Evolutionary conservation across 2,113 vertebrate genomes (phyloP).

Genomic region (Sisor rabdophorus): DNA sequence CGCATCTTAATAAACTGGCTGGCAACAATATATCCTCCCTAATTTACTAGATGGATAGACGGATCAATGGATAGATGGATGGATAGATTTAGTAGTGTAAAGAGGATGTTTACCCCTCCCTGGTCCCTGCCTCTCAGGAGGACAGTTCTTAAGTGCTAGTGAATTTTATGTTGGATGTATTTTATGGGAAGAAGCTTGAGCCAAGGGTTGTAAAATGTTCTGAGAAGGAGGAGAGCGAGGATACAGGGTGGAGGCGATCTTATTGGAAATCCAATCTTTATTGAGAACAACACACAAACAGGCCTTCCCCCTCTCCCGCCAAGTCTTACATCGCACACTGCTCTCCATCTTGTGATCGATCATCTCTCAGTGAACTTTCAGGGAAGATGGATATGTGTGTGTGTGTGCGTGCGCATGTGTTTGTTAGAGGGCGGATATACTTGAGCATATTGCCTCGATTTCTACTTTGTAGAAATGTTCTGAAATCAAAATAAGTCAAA

Average conservation of each 20-base stretch:
- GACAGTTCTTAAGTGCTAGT: slow-evolving; percentile 77
- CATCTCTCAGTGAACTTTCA: slow-evolving; percentile 35
- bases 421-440: slow-evolving; percentile 6
- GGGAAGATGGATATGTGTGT: neutral
- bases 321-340: slow-evolving; percentile 33
- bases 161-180: slow-evolving; percentile 78
- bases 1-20: slow-evolving; percentile 74
- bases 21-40: slow-evolving; percentile 71
- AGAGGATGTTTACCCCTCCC: slow-evolving; percentile 69
- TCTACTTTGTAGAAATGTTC: slow-evolving; percentile 14
- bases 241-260: slow-evolving; percentile 58
- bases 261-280: slow-evolving; percentile 78
- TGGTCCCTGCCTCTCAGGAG: slow-evolving; percentile 52
- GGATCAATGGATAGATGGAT: slow-evolving; percentile 51
- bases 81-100: slow-evolving; percentile 75
- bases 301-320: slow-evolving; percentile 44
- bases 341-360: slow-evolving; percentile 59
- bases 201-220: slow-evolving; percentile 73
- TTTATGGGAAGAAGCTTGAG: slow-evolving; percentile 72
- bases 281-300: slow-evolving; percentile 69
- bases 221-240: slow-evolving; percentile 57
- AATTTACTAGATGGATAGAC: slow-evolving; percentile 50
- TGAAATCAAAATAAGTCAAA: neutral
- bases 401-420: slow-evolving; percentile 8
- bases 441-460: slow-evolving; percentile 17